phyloP scores from a whole-genome alignment of 1,140 invertebrate species.

The Papilio dardanus region DNA sequence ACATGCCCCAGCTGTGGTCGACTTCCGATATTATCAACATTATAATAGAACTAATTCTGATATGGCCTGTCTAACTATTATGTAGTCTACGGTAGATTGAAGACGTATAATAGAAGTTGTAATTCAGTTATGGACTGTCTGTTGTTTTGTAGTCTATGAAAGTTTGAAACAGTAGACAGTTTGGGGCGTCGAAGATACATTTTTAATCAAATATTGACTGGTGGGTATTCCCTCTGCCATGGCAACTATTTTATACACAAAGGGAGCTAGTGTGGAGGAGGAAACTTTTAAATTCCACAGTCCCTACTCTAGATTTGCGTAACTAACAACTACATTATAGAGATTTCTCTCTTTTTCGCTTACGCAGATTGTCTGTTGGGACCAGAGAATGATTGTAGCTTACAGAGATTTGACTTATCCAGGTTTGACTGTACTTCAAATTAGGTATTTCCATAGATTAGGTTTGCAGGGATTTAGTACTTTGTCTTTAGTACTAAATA shows the following conservation, averaged over 20 bases:
- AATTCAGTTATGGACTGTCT: neutral
- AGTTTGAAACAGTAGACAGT: neutral
- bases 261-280: neutral
- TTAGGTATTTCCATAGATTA: neutral
- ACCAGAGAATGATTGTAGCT: too few relatives aligned
- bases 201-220: neutral
- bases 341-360: too few relatives aligned
- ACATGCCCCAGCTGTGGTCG: neutral
- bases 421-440: neutral
- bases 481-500: neutral
- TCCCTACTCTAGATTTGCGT: neutral
- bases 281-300: neutral
- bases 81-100: neutral
- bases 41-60: neutral
- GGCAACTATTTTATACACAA: neutral
- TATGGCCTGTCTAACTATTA: neutral
- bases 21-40: neutral
- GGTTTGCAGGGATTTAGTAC: neutral
- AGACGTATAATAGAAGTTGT: neutral
- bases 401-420: too few relatives aligned
- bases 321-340: neutral
- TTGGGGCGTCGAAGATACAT: neutral
- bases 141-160: neutral
- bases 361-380: too few relatives aligned
- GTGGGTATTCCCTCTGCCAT: constrained; percentile 1